Conservation (phyloP, 2,888 invertebrate genomes). For the Cataglyphis rosenhaueri region DNA sequence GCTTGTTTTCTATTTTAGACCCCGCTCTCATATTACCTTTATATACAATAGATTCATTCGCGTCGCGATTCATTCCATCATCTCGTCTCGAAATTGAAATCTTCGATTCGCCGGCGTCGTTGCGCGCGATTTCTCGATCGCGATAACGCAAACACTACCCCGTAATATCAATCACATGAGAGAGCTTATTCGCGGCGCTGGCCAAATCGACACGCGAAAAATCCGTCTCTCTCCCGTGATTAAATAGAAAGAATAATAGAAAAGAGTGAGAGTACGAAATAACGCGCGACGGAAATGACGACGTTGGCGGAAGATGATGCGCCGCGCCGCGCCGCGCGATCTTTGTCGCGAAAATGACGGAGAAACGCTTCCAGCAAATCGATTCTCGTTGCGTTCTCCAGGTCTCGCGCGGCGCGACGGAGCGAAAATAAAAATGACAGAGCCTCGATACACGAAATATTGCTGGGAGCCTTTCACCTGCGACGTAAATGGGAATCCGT, state of each 20-base stretch:
- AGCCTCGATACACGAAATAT: conserved; percentile 61
- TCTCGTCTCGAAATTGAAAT: conserved; percentile 52
- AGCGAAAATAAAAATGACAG: conserved; percentile 57
- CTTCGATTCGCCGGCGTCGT: conserved; percentile 29
- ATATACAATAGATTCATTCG: conserved; percentile 18
- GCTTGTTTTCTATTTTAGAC: conserved; percentile 19
- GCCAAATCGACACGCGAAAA: conserved; percentile 38
- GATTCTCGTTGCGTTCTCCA: conserved; percentile 44
- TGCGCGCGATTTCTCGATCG: conserved; percentile 19
- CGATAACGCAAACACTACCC: conserved; percentile 24
- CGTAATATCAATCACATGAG: conserved; percentile 46
- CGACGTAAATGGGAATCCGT: conserved; percentile 40
- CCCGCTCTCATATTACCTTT: conserved; percentile 26
- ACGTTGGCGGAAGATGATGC: conserved; percentile 26
- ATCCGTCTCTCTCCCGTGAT: conserved; percentile 39
- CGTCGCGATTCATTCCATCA: conserved; percentile 40
- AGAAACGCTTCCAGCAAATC: conserved; percentile 41
- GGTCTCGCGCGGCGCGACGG: neutral
- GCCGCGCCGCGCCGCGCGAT: neutral
- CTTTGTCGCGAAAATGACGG: conserved; percentile 14
- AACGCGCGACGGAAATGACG: conserved; percentile 40
- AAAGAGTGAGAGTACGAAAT: neutral
- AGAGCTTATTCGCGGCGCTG: conserved; percentile 25
- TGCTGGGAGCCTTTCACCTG: conserved; percentile 17
- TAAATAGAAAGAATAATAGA: conserved; percentile 50